Percentiles rank a stretch among this genome's conserved stretches.
phyloP scores from a whole-genome alignment of 2,888 invertebrate genomes.

The Eucera pruinosa region DNA sequence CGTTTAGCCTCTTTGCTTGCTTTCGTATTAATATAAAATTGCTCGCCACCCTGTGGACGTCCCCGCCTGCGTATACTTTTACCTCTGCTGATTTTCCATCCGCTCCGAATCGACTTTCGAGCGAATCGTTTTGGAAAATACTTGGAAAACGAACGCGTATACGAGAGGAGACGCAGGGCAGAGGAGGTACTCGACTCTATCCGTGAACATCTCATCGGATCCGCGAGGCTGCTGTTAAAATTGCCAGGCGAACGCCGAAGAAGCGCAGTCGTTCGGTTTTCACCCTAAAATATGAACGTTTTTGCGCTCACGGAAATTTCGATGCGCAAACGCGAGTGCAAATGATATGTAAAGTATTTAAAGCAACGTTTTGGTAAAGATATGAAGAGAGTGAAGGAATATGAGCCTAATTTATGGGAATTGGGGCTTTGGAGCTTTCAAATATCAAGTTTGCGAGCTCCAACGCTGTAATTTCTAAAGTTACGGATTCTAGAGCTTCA shows the following conservation, averaged over 20 bases:
- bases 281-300: not conserved
- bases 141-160: conserved; percentile 39
- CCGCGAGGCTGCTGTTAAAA: conserved; percentile 13
- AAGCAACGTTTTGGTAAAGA: too few species aligned
- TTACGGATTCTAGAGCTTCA: too few species aligned
- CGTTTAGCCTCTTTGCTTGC: conserved; percentile 48
- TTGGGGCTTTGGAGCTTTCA: too few species aligned
- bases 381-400: too few species aligned
- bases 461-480: too few species aligned
- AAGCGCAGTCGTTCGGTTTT: conserved; percentile 40
- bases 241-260: conserved; percentile 29
- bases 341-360: too few species aligned
- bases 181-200: conserved; percentile 39
- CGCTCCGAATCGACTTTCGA: too few species aligned
- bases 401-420: too few species aligned
- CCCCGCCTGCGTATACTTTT: conserved; percentile 45
- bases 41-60: conserved; percentile 60
- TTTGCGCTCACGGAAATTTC: not conserved
- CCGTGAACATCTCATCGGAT: conserved; percentile 26
- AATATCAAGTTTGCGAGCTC: too few species aligned
- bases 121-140: too few species aligned
- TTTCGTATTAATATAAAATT: conserved; percentile 68
- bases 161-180: conserved; percentile 46
- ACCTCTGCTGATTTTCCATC: too few species aligned
- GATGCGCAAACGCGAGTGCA: too few species aligned